These are phyloP conservation scores for Helicoverpa assulta DNA, from an alignment of 2,888 invertebrate genomes.

Conservation along the genomic window DNA sequence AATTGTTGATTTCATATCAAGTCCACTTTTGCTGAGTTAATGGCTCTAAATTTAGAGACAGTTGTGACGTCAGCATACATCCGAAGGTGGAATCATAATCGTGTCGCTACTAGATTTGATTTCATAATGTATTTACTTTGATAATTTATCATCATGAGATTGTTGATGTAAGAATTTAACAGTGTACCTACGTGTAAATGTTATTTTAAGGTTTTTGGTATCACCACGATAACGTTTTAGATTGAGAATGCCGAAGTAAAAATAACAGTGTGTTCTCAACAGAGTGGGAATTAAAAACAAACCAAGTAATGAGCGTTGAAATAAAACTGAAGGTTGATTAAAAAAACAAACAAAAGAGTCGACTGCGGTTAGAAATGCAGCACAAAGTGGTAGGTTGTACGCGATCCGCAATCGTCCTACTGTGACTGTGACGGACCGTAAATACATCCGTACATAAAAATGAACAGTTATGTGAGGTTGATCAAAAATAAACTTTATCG, in stretches of 20 bases:
- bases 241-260: constrained; percentile 5
- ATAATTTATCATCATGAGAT: constrained; percentile 39
- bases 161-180: constrained; percentile 27
- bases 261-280: constrained; percentile 9
- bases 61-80: constrained; percentile 78
- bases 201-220: constrained; percentile 18
- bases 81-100: constrained; percentile 73
- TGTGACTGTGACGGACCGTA: constrained; percentile 82
- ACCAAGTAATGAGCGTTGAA: constrained; percentile 14
- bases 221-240: not conserved
- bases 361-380: constrained; percentile 77
- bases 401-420: constrained; percentile 73
- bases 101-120: constrained; percentile 70
- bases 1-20: constrained; percentile 63
- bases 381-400: constrained; percentile 70
- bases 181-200: constrained; percentile 6
- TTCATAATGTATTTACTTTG: constrained; percentile 54
- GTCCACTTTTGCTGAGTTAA: constrained; percentile 76
- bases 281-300: constrained; percentile 14
- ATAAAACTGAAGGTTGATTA: constrained; percentile 71
- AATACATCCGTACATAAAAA: constrained; percentile 79
- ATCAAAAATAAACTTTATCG: constrained; percentile 68
- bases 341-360: constrained; percentile 80
- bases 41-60: constrained; percentile 77
- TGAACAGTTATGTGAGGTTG: constrained; percentile 73